A percentile compares a stretch with the other conserved stretches of the same genome.
Conservation (phyloP, 2,888 invertebrate species). For the Drosophila dives region DNA sequence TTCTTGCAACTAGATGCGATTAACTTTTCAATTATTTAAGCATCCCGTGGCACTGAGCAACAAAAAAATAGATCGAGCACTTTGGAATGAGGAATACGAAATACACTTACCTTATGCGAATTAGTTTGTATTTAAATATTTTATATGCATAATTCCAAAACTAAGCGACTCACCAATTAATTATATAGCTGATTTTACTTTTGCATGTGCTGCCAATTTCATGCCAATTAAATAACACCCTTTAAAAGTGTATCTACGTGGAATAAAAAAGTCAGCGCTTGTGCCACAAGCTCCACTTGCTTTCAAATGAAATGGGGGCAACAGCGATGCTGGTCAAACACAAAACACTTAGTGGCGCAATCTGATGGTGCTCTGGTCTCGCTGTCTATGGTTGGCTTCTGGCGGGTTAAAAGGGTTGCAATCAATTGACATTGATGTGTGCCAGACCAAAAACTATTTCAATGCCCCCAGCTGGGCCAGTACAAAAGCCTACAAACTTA, state of each 20-base stretch:
- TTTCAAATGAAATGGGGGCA: slow-evolving; percentile 52
- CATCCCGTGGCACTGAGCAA: slow-evolving; percentile 49
- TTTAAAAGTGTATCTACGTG: background rate
- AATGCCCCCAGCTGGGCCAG: slow-evolving; percentile 58
- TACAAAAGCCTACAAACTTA: background rate
- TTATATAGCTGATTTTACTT: background rate
- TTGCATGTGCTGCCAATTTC: background rate
- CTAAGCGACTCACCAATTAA: background rate
- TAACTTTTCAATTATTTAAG: slow-evolving; percentile 78
- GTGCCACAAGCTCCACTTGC: slow-evolving; percentile 44
- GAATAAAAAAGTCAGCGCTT: slow-evolving; percentile 44
- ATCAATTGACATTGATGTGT: slow-evolving; percentile 81
- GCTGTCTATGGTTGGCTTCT: slow-evolving; percentile 1
- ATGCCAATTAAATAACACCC: background rate
- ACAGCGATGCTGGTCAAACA: slow-evolving; percentile 51
- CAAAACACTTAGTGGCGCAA: slow-evolving; percentile 69
- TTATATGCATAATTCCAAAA: background rate
- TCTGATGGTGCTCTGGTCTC: slow-evolving; percentile 15
- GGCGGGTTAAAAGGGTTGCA: slow-evolving; percentile 68
- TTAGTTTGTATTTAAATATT: background rate
- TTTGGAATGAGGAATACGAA: background rate
- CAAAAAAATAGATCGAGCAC: background rate
- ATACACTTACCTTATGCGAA: slow-evolving; percentile 7
- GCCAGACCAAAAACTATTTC: slow-evolving; percentile 80
- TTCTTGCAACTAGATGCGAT: slow-evolving; percentile 77